Evolutionary conservation across 2,888 invertebrate species (phyloP), one percentile per base, ranked within the genome.

Genomic region (Sarcophaga subvicina): DNA sequence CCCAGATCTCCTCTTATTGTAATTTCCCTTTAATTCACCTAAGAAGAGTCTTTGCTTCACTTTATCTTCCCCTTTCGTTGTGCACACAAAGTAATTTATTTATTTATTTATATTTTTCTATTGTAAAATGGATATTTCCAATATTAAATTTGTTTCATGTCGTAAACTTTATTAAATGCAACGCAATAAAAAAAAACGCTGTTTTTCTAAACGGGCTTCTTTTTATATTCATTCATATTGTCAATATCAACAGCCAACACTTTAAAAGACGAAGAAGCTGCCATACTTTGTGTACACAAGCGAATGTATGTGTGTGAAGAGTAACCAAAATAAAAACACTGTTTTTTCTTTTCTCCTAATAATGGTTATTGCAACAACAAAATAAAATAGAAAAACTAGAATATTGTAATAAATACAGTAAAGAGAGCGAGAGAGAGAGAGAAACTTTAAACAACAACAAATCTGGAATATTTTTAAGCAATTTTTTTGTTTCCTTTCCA

Each of bases 381-480:
- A 14, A 63, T 25, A 27, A 14, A 25, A 22, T 63, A 54, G 27
- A 12, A 76, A 45, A 20, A 60, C 17, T 62, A 47, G 25, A 6
- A 47, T 37, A 73, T 27, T 27, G 25, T 17, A 71, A n/a, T 5
- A 60, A 80, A 22, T 8, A 59, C 14, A 25, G 10, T 37, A 67
- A 80, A 20, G 5, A 20, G 67, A 20, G 59, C 66, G 60, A 27
- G n/a, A 20, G 11, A 59, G 47, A 37, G 27, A 27, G 27, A 37
- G 6, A 10, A 37, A 8, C 10, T 37, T 37, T 8, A 37, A 37
- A 8, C 37, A 37, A 37, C 8, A 37, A 37, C 37, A 37, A 37
- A 37, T 37, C 72, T 83, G 83, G 70, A 86, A 62, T 37, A 73
- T 77, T 47, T 77, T 83, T 72, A 72, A 72, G 22, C n/a, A 86